These are phyloP conservation scores for Danio jaintianensis DNA, from an alignment of 2,797 vertebrate species.

Conservation along the genomic window DNA sequence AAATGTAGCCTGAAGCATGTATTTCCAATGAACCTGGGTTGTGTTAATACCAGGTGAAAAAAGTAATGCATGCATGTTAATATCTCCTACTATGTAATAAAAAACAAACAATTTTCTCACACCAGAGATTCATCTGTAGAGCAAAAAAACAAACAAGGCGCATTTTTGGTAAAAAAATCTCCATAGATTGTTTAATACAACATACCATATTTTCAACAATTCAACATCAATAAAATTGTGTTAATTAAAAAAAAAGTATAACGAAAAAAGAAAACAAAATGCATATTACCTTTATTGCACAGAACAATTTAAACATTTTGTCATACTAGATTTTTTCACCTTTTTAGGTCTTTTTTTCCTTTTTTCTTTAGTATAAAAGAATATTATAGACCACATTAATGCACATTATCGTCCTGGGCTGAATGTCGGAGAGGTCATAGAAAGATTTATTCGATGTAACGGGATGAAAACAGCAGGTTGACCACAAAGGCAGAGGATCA, in stretches of 20 bases:
- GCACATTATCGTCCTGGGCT: constrained; percentile 73
- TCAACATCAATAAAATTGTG: constrained; percentile 85
- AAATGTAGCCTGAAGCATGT: no score
- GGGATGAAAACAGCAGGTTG: constrained; percentile 68
- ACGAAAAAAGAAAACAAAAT: constrained; percentile 76
- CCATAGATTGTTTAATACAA: constrained; percentile 88
- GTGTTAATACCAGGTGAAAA: no score
- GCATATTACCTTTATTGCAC: constrained; percentile 89
- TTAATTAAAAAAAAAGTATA: constrained; percentile 74
- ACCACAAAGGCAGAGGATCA: constrained; percentile 76
- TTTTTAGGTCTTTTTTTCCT: constrained; percentile 61
- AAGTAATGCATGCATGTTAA: no score
- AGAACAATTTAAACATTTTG: constrained; percentile 85
- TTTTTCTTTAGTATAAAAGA: constrained; percentile 76
- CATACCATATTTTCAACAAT: constrained; percentile 87
- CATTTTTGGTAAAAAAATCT: constrained; percentile 70
- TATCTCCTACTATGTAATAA: no score
- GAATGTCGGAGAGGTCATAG: constrained; percentile 71
- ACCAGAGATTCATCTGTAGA: background rate
- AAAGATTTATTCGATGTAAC: constrained; percentile 60
- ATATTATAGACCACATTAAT: constrained; percentile 81
- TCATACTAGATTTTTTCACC: constrained; percentile 74
- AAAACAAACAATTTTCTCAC: no score
- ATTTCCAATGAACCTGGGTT: no score
- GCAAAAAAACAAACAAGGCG: constrained; percentile 45